Evolutionary conservation across 2,888 invertebrate species (phyloP).

Genomic region (Agrotis segetum): DNA sequence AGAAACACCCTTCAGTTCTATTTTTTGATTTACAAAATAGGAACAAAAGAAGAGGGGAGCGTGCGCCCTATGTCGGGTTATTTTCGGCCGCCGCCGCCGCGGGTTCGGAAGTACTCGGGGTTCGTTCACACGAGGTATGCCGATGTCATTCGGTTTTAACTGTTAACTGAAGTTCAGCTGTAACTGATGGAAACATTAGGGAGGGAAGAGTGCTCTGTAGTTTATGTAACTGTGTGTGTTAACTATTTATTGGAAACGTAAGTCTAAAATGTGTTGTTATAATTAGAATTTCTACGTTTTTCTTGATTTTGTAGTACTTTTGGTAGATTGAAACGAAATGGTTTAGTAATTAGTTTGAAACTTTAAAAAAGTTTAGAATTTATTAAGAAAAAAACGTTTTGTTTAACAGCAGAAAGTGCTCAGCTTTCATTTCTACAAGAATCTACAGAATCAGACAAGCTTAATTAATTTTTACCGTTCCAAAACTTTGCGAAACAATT

Average conservation of each 20-base stretch:
- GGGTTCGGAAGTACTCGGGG: conserved; percentile 60
- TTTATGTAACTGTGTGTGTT: conserved; percentile 63
- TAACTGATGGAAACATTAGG: conserved; percentile 66
- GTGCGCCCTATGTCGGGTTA: conserved; percentile 86
- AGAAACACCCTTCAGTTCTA: conserved; percentile 87
- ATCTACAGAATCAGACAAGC: neutral
- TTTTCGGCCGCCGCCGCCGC: conserved; percentile 83
- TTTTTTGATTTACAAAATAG: conserved; percentile 89
- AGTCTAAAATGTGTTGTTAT: conserved; percentile 52
- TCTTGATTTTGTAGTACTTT: conserved; percentile 29
- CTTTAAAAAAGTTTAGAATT: neutral
- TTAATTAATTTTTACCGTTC: neutral
- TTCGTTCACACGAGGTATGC: conserved; percentile 86
- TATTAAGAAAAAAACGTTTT: neutral
- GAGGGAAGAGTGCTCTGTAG: conserved; percentile 58
- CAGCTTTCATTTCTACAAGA: neutral
- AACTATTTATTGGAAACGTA: conserved; percentile 57
- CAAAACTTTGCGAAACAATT: neutral
- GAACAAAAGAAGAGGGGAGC: conserved; percentile 90
- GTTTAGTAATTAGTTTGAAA: conserved; percentile 25
- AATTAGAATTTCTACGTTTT: conserved; percentile 48
- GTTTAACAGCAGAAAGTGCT: neutral
- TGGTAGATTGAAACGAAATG: conserved; percentile 11
- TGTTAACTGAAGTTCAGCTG: conserved; percentile 65
- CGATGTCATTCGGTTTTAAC: conserved; percentile 69